A percentile compares a stretch with the other conserved stretches of the same genome.
These are phyloP conservation scores for Gymnothorax reevesii DNA, from an alignment of 2,797 vertebrate genomes.

Conservation along the genomic window DNA sequence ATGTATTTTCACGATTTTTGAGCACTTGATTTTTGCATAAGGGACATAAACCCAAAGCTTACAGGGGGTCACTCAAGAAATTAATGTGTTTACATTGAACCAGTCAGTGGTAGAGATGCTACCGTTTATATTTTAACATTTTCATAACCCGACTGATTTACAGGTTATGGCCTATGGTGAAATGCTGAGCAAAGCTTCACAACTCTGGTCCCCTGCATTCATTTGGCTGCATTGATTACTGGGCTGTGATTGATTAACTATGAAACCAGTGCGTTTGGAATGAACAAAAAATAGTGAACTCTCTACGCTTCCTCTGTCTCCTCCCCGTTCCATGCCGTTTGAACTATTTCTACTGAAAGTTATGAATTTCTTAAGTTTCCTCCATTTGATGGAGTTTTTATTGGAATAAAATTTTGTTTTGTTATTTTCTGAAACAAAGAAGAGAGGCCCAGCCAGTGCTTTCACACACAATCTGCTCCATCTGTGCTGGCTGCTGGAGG, in stretches of 20 bases:
- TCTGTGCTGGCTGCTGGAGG: conserved; percentile 18
- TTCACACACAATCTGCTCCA: conserved; percentile 22
- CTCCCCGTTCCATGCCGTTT: neutral
- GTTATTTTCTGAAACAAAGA: neutral
- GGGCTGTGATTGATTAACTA: neutral
- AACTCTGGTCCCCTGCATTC: neutral
- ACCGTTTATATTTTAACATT: neutral
- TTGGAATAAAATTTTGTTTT: neutral
- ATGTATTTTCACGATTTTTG: too few species aligned
- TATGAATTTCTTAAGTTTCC: neutral
- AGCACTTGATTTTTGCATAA: too few species aligned
- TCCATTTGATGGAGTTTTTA: neutral
- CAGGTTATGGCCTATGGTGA: neutral
- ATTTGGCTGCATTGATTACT: neutral
- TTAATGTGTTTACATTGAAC: neutral
- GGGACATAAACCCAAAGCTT: neutral
- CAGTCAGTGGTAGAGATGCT: neutral
- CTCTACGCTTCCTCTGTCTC: neutral
- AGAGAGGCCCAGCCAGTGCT: neutral
- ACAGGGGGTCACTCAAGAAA: neutral
- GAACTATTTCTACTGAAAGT: neutral
- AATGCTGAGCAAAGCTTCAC: neutral
- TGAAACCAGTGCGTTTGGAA: neutral
- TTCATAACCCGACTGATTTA: neutral
- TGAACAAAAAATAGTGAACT: neutral